Base-by-base conservation (phyloP, 2,113 vertebrate genomes). In the Cololabis saira region DNA sequence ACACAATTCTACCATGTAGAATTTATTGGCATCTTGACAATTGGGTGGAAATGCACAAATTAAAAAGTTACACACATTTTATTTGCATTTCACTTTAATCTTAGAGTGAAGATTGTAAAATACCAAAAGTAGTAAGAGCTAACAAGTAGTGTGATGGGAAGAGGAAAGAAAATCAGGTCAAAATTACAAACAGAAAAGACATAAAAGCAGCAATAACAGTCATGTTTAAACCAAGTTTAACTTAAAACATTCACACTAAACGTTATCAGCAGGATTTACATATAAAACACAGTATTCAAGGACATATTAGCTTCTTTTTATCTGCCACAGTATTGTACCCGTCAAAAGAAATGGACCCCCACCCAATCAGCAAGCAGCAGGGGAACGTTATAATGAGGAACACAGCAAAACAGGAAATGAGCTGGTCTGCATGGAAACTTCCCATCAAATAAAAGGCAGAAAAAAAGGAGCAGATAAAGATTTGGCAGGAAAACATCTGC, bases 31-130 rank as follows among this genome's bases (percentile, higher is more conserved):
- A 33, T 27, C 37, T 33, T 47, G 7, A 11, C 13, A 8, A 16
- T 16, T 27, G 12, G 4, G 17, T 15, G 8, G n/a, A 37, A 37
- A 37, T 22, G 3, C 21, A 18, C 40, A 60, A 53, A 45, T 1
- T 1, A 6, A 5, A 43, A 37, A 27, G 56, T 76, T 85, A 72
- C 71, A 81, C 85, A 84, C 69, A 49, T 84, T 91, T 89, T 86
- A 91, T 90, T 90, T 72, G 0, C 60, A 80, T 40, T 74, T 74
- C 45, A 2, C 15, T 61, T 37, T 45, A 66, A 81, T 74, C 0
- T 12, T 52, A 10, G 14, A 48, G 6, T 37, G 9, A 49, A 67
- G n/a, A 41, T 61, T 0, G 73, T 66, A 66, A 75, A 84, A 79
- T 8, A 4, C 47, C 11, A 58, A 7, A 19, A 37, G 33, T 17